Conservation (phyloP, 2,888 invertebrate genomes). For the Ormyrus labotus region DNA sequence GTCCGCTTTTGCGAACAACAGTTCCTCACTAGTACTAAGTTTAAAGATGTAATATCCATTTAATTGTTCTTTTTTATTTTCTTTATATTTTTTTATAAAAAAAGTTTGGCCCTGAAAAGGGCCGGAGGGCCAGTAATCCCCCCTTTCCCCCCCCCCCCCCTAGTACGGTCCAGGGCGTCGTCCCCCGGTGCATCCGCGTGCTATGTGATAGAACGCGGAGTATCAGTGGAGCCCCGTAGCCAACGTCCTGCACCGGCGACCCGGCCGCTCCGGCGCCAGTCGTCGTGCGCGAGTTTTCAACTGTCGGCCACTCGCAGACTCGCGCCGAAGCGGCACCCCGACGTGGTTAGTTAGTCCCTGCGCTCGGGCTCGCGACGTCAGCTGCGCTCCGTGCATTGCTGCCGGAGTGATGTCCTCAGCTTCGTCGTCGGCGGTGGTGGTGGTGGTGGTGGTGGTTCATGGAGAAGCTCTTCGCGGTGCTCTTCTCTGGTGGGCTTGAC, state of each 20-base stretch:
- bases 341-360: background rate
- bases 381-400: background rate
- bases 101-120: conserved; percentile 51
- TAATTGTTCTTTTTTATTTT: no score
- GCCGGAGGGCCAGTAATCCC: background rate
- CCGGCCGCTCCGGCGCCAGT: background rate
- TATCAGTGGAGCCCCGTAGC: background rate
- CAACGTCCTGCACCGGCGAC: background rate
- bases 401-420: conserved; percentile 13
- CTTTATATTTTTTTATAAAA: no score
- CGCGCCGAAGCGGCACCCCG: background rate
- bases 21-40: no score
- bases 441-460: conserved; percentile 16
- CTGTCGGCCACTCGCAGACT: no score
- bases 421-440: conserved; percentile 40
- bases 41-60: no score
- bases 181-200: background rate
- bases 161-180: no score
- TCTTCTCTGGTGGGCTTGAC: conserved; percentile 41
- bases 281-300: no score
- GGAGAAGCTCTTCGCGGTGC: conserved; percentile 16
- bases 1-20: no score
- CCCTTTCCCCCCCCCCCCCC: no score
- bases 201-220: background rate
- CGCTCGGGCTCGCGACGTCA: background rate